Evolutionary conservation across 2,113 vertebrate genomes (phyloP).

Genomic region (Bos indicus): DNA sequence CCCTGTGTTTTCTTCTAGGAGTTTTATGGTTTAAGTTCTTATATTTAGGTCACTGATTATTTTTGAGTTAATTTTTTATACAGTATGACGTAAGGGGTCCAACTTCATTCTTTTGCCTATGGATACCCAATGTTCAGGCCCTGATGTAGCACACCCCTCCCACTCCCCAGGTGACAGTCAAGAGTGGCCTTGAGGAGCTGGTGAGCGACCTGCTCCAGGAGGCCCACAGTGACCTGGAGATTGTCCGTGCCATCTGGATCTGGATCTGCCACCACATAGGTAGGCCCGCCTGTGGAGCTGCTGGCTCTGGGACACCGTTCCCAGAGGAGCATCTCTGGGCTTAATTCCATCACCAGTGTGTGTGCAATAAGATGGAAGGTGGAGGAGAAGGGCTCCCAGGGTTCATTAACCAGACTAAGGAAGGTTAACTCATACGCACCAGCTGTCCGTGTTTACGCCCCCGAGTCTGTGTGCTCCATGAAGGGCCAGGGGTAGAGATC

Average conservation of each 20-base stretch:
- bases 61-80: not conserved
- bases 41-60: not conserved
- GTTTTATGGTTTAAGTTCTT: not conserved
- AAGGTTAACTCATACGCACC: not conserved
- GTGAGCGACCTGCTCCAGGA: constrained; percentile 80
- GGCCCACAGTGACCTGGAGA: constrained; percentile 82
- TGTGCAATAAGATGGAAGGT: not conserved
- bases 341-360: not conserved
- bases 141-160: not conserved
- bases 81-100: not conserved
- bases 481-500: not conserved
- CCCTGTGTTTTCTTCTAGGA: not conserved
- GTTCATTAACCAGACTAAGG: not conserved
- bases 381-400: not conserved
- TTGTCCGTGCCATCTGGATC: constrained; percentile 85
- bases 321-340: not conserved
- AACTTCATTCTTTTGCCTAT: not conserved
- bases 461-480: not conserved
- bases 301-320: not conserved
- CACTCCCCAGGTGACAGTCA: constrained; percentile 73
- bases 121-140: not conserved
- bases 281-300: constrained; percentile 44
- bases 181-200: constrained; percentile 78
- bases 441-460: not conserved
- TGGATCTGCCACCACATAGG: constrained; percentile 90